Evolutionary conservation across 2,888 invertebrate species (phyloP).

Genomic region (Zaprionus lineosus): DNA sequence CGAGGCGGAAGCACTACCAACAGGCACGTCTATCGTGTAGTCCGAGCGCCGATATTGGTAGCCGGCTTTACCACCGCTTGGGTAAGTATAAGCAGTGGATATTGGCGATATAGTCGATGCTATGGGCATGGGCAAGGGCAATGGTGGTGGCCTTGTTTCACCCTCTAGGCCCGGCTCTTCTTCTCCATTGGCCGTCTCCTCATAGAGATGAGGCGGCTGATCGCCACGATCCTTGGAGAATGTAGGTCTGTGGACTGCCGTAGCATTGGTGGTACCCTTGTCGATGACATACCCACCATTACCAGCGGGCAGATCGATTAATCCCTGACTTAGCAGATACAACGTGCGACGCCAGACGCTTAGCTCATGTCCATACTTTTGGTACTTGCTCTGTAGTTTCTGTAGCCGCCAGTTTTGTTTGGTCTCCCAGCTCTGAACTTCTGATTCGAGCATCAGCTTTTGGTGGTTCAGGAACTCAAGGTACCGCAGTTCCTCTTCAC

Average conservation of each 20-base stretch:
- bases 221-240: slow-evolving; percentile 82
- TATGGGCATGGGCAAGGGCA: slow-evolving; percentile 27
- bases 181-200: slow-evolving; percentile 75
- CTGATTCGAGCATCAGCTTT: slow-evolving; percentile 53
- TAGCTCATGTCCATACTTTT: slow-evolving; percentile 62
- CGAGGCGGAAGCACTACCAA: slow-evolving; percentile 46
- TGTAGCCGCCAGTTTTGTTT: slow-evolving; percentile 63
- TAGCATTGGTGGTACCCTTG: slow-evolving; percentile 64
- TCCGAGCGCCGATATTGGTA: slow-evolving; percentile 59
- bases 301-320: slow-evolving; percentile 62
- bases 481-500: slow-evolving; percentile 75
- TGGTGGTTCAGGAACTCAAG: slow-evolving; percentile 74
- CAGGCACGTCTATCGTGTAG: slow-evolving; percentile 51
- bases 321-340: slow-evolving; percentile 77
- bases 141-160: slow-evolving; percentile 41
- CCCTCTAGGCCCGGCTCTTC: slow-evolving; percentile 79
- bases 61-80: slow-evolving; percentile 23
- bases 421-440: slow-evolving; percentile 60
- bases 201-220: slow-evolving; percentile 81
- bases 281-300: slow-evolving; percentile 65
- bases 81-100: slow-evolving; percentile 27
- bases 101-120: slow-evolving; percentile 39
- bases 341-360: slow-evolving; percentile 77
- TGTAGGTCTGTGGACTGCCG: slow-evolving; percentile 54
- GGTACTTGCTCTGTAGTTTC: slow-evolving; percentile 57